phyloP scores from a whole-genome alignment of 2,113 vertebrate genomes.

The Sus scrofa region DNA sequence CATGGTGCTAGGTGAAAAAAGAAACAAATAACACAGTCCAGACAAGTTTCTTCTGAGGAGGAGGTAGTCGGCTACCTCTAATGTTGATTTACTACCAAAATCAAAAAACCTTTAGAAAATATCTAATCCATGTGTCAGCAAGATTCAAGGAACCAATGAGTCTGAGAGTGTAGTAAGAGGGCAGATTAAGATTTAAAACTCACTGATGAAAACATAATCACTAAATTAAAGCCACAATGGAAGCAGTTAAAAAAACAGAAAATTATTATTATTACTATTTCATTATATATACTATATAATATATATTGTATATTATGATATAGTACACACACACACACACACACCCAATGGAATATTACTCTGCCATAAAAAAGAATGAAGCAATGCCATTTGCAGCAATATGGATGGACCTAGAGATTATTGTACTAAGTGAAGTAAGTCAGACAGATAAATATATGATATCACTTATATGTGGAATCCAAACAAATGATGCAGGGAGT shows the following conservation, averaged over 20 bases:
- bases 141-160: neutral
- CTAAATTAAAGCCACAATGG: neutral
- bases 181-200: slow-evolving; percentile 25
- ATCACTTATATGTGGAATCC: too few species aligned
- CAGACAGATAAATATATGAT: too few species aligned
- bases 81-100: neutral
- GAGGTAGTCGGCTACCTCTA: neutral
- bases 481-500: too few species aligned
- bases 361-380: too few species aligned
- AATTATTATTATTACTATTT: too few species aligned
- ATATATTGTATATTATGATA: too few species aligned
- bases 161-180: neutral
- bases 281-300: too few species aligned
- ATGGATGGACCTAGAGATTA: too few species aligned
- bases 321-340: too few species aligned
- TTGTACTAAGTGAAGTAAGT: too few species aligned
- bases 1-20: neutral
- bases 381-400: too few species aligned
- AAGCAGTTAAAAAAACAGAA: neutral
- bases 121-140: neutral
- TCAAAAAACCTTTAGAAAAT: slow-evolving; percentile 39
- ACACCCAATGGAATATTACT: too few species aligned
- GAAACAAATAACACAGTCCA: neutral
- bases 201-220: slow-evolving; percentile 7
- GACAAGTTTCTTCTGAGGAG: neutral